phyloP scores from a whole-genome alignment of 2,888 invertebrate species.

The Sacculina carcini region DNA sequence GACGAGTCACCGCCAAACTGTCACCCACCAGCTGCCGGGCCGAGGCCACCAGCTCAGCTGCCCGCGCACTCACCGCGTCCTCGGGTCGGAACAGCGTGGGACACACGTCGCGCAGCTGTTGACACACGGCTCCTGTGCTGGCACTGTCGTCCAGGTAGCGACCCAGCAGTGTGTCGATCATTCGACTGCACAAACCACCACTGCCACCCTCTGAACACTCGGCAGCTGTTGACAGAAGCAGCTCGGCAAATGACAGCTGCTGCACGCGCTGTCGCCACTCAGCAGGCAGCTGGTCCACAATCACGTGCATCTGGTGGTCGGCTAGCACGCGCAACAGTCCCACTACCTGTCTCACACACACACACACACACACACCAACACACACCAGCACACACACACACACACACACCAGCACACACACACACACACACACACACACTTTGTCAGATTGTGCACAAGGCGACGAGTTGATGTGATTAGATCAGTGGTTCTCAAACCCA shows the following conservation, averaged over 20 bases:
- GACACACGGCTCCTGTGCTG: conserved; percentile 69
- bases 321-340: conserved; percentile 24
- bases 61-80: conserved; percentile 88
- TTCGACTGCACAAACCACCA: conserved; percentile 40
- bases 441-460: neutral
- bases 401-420: neutral
- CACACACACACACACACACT: neutral
- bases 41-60: conserved; percentile 61
- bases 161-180: conserved; percentile 62
- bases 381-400: conserved; percentile 12
- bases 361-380: conserved; percentile 4
- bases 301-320: conserved; percentile 22
- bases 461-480: no score
- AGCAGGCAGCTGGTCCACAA: conserved; percentile 17
- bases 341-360: conserved; percentile 22
- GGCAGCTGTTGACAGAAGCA: conserved; percentile 45
- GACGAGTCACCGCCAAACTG: conserved; percentile 37
- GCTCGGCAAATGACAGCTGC: conserved; percentile 35
- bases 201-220: no score
- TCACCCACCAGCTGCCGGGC: no score
- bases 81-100: conserved; percentile 79
- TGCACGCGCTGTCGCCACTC: conserved; percentile 31
- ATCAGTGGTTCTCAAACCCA: no score
- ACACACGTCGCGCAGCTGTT: conserved; percentile 60
- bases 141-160: conserved; percentile 86